phyloP scores from a whole-genome alignment of 2,888 invertebrate genomes.

The Ommatoiulus sabulosus region DNA sequence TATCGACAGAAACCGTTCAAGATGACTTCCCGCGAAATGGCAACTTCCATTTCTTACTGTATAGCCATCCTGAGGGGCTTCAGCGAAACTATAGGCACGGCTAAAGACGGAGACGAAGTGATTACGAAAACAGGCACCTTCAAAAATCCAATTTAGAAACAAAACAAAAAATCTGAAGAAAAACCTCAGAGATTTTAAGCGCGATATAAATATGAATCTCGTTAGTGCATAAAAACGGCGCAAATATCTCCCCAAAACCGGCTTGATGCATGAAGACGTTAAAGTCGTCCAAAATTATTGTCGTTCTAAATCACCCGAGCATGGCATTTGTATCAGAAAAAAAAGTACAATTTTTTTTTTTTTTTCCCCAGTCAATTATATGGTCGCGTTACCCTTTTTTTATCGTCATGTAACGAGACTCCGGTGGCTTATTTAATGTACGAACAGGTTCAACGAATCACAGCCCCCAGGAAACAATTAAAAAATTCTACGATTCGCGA shows the following conservation, averaged over 20 bases:
- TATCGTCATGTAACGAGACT: conserved; percentile 7
- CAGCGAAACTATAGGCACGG: too few species aligned
- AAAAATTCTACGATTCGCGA: neutral
- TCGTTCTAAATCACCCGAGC: conserved; percentile 5
- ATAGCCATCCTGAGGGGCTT: too few species aligned
- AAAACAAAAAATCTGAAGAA: neutral
- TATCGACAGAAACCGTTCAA: too few species aligned
- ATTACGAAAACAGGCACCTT: neutral
- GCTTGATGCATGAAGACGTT: conserved; percentile 5
- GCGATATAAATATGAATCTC: conserved; percentile 28
- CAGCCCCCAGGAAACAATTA: conserved; percentile 18
- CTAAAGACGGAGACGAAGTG: neutral
- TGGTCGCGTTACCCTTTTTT: conserved; percentile 34
- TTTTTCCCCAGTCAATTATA: conserved; percentile 12
- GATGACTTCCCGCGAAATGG: too few species aligned
- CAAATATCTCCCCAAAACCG: neutral
- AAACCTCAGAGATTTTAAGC: neutral
- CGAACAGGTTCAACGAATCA: conserved; percentile 32
- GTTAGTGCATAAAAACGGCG: neutral
- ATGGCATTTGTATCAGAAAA: neutral
- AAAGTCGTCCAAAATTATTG: conserved; percentile 27
- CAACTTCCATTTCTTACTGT: too few species aligned
- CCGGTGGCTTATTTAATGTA: conserved; percentile 1
- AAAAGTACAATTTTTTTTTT: neutral
- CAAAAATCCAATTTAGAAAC: neutral